Base-by-base conservation (phyloP, 2,113 vertebrate genomes). In the Corythornis vintsioides region DNA sequence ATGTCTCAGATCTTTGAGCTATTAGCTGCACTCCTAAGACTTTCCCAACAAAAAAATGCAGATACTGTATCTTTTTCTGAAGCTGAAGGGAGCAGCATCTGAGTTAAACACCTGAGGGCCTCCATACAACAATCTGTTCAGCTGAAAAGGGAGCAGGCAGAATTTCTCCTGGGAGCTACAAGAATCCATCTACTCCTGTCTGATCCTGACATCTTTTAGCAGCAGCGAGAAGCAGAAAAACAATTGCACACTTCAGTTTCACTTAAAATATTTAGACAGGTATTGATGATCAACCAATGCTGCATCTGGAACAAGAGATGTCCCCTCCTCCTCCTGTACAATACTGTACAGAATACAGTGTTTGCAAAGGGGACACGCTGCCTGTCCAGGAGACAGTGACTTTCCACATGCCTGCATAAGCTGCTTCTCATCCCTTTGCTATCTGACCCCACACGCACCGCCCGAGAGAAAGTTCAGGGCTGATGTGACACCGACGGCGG, bases 391-490 rank as follows among this genome's bases (percentile, higher is more conserved):
- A 22, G 15, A 21, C 48, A 38, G 38, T 2, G 47, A 26, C 74
- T 7, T 61, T 13, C 47, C 72, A 21, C 11, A 53, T 2, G 3
- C 40, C 56, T 2, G 7, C 48, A 31, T 8, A 52, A 21, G 60
- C 70, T 11, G 47, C 40, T 47, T 43, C 42, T 38, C 33, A n/a
- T 17, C 13, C 65, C 42, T n/a, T 20, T 35, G 67, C 47, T 2
- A 0, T 2, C 25, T 10, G 57, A 35, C 10, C 28, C 21, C 56
- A 1, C 26, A 10, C 4, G 3, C n/a, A 21, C 19, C 8, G 61
- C 21, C 43, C 3, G 67, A 18, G 50, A 35, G 63, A 19, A 26
- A 38, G 43, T 31, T 38, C 69, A 8, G 28, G 42, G 43, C 7
- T 21, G 21, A 40, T 53, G 55, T 7, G 76, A 50, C 70, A 12